phyloP scores from a whole-genome alignment of 2,888 invertebrate species.

The Coleophora flavipennella region DNA sequence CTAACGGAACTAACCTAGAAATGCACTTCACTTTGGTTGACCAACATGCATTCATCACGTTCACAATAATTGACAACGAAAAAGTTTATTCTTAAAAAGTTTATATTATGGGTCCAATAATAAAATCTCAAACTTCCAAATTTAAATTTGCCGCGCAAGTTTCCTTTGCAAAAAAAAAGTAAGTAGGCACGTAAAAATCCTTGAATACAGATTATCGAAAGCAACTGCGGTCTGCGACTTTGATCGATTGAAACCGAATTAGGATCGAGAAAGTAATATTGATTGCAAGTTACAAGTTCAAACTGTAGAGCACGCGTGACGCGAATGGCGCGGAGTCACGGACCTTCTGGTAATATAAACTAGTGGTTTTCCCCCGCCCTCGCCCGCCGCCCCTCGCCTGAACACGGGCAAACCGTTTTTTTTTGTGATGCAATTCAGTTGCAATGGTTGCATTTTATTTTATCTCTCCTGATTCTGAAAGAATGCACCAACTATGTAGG shows the following conservation, averaged over 20 bases:
- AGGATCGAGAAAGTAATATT: neutral
- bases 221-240: too few species aligned
- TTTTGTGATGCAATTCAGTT: constrained; percentile 23
- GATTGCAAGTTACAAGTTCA: constrained; percentile 22
- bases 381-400: constrained; percentile 27
- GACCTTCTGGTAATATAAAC: constrained; percentile 44
- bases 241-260: neutral
- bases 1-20: constrained; percentile 6
- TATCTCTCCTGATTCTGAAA: too few species aligned
- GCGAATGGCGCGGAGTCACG: constrained; percentile 30
- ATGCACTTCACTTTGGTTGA: constrained; percentile 14
- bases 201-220: too few species aligned
- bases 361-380: constrained; percentile 39
- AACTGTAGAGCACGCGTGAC: constrained; percentile 40
- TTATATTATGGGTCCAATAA: too few species aligned
- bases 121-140: too few species aligned
- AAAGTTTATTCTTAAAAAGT: too few species aligned
- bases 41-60: too few species aligned
- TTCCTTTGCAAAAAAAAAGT: too few species aligned
- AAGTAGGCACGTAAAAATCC: too few species aligned
- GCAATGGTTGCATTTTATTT: constrained; percentile 3
- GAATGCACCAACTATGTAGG: too few species aligned
- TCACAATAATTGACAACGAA: neutral
- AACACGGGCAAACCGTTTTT: constrained; percentile 8
- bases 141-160: too few species aligned